Percentiles rank a stretch among this genome's conserved stretches.
Evolutionary conservation across 2,797 vertebrate genomes (phyloP).

Genomic region (Sebastes flavidus): DNA sequence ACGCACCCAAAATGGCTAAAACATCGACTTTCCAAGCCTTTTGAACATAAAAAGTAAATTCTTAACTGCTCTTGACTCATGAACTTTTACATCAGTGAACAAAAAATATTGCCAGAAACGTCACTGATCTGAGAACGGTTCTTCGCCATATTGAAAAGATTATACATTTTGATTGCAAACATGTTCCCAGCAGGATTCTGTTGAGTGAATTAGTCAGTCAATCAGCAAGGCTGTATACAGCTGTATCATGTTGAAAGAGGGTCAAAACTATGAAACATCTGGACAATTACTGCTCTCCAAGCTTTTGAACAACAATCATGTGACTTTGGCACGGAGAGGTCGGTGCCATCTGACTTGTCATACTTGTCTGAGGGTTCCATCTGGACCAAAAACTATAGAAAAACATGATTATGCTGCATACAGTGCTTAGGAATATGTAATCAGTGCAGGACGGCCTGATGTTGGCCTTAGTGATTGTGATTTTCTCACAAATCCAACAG

Average conservation of each 20-base stretch:
- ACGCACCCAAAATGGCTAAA: not conserved
- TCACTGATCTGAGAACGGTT: slow-evolving; percentile 28
- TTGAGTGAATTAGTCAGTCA: slow-evolving; percentile 69
- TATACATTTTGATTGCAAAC: slow-evolving; percentile 68
- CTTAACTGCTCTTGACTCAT: slow-evolving; percentile 19
- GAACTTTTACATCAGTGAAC: slow-evolving; percentile 24
- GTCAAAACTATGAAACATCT: slow-evolving; percentile 69
- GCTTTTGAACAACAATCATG: slow-evolving; percentile 63
- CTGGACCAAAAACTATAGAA: slow-evolving; percentile 31
- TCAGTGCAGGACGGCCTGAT: not conserved
- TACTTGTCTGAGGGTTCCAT: slow-evolving; percentile 40
- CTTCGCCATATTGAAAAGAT: slow-evolving; percentile 57
- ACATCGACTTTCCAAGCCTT: not conserved
- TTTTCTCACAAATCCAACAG: not conserved
- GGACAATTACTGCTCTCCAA: slow-evolving; percentile 65
- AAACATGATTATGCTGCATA: slow-evolving; percentile 43
- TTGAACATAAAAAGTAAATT: not conserved
- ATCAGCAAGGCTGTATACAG: slow-evolving; percentile 66
- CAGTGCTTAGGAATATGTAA: slow-evolving; percentile 37
- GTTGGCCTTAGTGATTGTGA: not conserved
- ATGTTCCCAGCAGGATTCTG: slow-evolving; percentile 62
- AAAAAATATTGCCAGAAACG: slow-evolving; percentile 32
- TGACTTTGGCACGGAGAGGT: slow-evolving; percentile 51
- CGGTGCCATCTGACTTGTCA: slow-evolving; percentile 50
- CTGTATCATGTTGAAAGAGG: slow-evolving; percentile 69